Evolutionary conservation across 1,140 invertebrate genomes (phyloP).

Genomic region (Drusus annulatus): DNA sequence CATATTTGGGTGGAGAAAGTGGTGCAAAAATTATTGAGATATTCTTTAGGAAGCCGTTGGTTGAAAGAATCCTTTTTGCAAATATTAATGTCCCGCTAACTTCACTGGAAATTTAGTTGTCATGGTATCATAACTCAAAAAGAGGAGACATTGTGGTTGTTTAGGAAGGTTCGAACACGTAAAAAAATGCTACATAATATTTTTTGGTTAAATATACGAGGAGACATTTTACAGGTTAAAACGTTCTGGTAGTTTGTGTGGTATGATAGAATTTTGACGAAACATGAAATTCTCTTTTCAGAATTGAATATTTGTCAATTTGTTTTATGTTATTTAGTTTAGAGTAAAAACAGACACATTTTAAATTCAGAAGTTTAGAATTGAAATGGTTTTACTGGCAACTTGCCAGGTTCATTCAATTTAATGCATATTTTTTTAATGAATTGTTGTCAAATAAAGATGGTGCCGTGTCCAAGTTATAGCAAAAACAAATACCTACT

Average conservation of each 20-base stretch:
- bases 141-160: too few species aligned
- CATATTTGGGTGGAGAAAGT: conserved; percentile 14
- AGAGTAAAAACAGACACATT: conserved; percentile 4
- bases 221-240: too few species aligned
- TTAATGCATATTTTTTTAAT: conserved; percentile 11
- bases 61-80: not conserved
- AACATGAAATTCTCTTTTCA: not conserved
- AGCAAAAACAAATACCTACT: not conserved
- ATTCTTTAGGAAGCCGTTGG: not conserved
- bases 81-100: too few species aligned
- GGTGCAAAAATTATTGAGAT: conserved; percentile 24
- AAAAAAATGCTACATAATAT: too few species aligned
- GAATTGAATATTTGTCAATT: conserved; percentile 18
- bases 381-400: conserved; percentile 32
- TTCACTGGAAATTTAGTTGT: too few species aligned
- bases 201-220: too few species aligned
- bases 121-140: too few species aligned
- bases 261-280: too few species aligned
- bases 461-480: not conserved
- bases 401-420: conserved; percentile 12
- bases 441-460: not conserved
- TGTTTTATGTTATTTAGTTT: not conserved
- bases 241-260: too few species aligned
- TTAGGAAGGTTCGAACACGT: too few species aligned
- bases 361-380: conserved; percentile 2